These are phyloP conservation scores for Syritta pipiens DNA, from an alignment of 2,888 invertebrate genomes.

Conservation along the genomic window DNA sequence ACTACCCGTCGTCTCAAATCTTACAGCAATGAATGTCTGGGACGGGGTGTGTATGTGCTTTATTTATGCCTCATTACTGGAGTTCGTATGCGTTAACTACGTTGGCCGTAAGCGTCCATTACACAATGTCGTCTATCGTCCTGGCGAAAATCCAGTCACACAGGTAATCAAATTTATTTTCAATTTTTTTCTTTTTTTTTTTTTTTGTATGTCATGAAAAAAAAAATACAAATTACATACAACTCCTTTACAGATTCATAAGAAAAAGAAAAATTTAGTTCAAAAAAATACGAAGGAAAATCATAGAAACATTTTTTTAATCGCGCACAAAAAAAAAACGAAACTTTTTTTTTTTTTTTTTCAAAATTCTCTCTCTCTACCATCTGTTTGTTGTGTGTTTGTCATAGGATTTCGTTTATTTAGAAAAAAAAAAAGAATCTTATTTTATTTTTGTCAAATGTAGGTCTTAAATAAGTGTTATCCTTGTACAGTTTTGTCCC, in stretches of 20 bases:
- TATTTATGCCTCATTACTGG: slow-evolving; percentile 95
- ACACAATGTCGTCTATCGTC: slow-evolving; percentile 93
- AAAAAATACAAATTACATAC: slow-evolving; percentile 37
- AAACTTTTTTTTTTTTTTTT: slow-evolving; percentile 3
- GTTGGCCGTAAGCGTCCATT: slow-evolving; percentile 93
- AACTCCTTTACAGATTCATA: slow-evolving; percentile 63
- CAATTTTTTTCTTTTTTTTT: neutral
- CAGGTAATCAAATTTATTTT: slow-evolving; percentile 82
- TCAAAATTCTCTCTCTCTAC: no score
- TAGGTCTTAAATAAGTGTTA: slow-evolving; percentile 28
- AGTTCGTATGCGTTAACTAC: slow-evolving; percentile 97
- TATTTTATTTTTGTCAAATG: slow-evolving; percentile 7
- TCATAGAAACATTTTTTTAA: slow-evolving; percentile 8
- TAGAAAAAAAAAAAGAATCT: slow-evolving; percentile 20
- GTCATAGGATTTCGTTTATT: slow-evolving; percentile 13
- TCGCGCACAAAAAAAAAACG: slow-evolving; percentile 30
- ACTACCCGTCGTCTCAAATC: slow-evolving; percentile 94
- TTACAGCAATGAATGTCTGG: slow-evolving; percentile 98
- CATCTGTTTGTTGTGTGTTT: slow-evolving; percentile 61
- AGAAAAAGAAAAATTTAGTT: slow-evolving; percentile 26
- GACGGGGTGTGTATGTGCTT: slow-evolving; percentile 98
- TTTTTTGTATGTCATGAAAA: neutral
- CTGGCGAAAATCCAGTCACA: slow-evolving; percentile 93
- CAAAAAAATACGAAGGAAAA: slow-evolving; percentile 35
- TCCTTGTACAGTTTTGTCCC: slow-evolving; percentile 37